Conservation (phyloP, 2,797 vertebrate species). For the Steatocranus sp. region DNA sequence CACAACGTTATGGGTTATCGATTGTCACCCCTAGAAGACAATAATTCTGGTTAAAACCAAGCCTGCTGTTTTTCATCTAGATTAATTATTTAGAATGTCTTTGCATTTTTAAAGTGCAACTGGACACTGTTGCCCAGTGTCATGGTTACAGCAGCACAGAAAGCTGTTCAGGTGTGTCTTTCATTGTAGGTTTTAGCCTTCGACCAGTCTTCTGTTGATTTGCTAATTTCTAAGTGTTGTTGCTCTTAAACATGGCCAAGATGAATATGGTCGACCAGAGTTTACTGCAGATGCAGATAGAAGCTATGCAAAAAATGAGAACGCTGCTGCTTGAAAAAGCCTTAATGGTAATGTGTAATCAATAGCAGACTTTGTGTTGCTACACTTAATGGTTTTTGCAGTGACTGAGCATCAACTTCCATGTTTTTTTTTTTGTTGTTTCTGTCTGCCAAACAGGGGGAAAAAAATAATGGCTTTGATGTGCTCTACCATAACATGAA, state of each 20-base stretch:
- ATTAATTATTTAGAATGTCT: slow-evolving; percentile 59
- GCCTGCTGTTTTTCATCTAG: background rate
- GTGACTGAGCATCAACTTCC: background rate
- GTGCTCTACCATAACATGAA: slow-evolving; percentile 99
- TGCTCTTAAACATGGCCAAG: slow-evolving; percentile 45
- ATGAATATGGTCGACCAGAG: slow-evolving; percentile 66
- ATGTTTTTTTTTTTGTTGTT: background rate
- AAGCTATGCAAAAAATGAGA: slow-evolving; percentile 49
- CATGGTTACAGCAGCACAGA: slow-evolving; percentile 41
- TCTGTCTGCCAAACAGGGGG: slow-evolving; percentile 77
- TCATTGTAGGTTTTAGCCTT: background rate
- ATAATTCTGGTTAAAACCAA: background rate
- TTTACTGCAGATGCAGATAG: slow-evolving; percentile 56
- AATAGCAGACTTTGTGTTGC: background rate
- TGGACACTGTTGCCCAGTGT: slow-evolving; percentile 23
- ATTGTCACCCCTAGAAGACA: background rate
- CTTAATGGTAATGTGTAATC: slow-evolving; percentile 24
- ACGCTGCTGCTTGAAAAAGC: slow-evolving; percentile 49
- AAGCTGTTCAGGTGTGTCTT: background rate
- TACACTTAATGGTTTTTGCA: background rate
- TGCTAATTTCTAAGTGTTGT: background rate
- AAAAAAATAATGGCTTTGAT: slow-evolving; percentile 97
- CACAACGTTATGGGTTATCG: background rate
- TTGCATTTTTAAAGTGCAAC: slow-evolving; percentile 61
- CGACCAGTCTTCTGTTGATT: background rate